These are phyloP conservation scores for Corythornis cristatus DNA, from an alignment of 2,113 vertebrate genomes.

Conservation along the genomic window DNA sequence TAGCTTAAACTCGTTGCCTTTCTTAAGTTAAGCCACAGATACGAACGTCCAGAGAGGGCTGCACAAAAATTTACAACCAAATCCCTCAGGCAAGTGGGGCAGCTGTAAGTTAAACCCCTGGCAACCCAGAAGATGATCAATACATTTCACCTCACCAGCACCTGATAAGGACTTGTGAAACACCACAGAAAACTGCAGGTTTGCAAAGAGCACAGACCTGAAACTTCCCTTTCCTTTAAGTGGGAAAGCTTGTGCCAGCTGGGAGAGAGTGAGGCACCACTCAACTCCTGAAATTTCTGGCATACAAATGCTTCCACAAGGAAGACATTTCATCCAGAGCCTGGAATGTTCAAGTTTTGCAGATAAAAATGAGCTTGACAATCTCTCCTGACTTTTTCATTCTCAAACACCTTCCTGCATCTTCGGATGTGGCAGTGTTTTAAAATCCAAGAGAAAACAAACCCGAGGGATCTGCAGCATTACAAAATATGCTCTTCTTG, in stretches of 20 bases:
- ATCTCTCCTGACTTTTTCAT: neutral
- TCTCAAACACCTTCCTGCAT: neutral
- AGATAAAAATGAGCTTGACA: neutral
- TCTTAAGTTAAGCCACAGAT: slow-evolving; percentile 4
- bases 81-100: neutral
- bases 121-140: neutral
- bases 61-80: neutral
- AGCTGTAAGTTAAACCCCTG: neutral
- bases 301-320: neutral
- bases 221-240: neutral
- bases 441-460: neutral
- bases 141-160: neutral
- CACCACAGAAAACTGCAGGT: neutral
- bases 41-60: neutral
- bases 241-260: slow-evolving; percentile 4
- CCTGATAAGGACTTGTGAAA: neutral
- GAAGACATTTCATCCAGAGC: neutral
- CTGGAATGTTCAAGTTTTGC: neutral
- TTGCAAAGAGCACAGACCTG: neutral
- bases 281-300: neutral
- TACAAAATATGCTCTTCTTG: neutral
- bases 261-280: neutral
- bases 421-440: rapidly evolving
- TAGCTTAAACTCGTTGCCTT: neutral
- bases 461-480: neutral